Base-by-base conservation (phyloP, 1,140 invertebrate species). In the Megalonaias nervosa region DNA sequence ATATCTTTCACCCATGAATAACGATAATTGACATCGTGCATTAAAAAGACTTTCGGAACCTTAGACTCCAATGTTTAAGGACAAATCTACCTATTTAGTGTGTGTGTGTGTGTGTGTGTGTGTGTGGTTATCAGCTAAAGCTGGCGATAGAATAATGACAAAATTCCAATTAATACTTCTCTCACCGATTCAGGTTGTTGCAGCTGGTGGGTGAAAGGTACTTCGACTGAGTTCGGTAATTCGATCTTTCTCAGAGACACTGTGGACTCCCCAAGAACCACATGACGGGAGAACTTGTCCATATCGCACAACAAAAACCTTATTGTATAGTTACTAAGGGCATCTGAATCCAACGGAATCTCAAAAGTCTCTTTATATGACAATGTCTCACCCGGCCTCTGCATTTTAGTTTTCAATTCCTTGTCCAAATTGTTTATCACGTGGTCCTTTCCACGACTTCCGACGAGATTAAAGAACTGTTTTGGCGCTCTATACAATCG, bases 281-380 rank as follows among this genome's bases (percentile, higher is more conserved):
- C 92, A 83, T 93, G 85, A 48, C 85, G 93, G 48, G 92, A 91
- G 72, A 91, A 91, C 77, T 92, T 91, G 86, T 93, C 93, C 55
- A 92, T 92, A 21, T 92, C 90, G 82, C 93, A 94, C 48, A 94
- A 90, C 79, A 94, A 92, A 79, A 94, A 93, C 67, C 91, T 90
- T 13, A 94, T 83, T 5, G 92, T 76, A 60, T 79, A 82, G 19
- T 31, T 89, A 60, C 92, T 89, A 67, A 91, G 88, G 14, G 88
- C 77, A 57, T 78, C 76, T 16, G 48, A 88, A 26, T 94, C 93
- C 57, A 95, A 86, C 0, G 92, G 91, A 82, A 95, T 93, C 58
- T 94, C 88, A 86, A 95, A 95, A 72, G 94, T 93, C 85, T 95
- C 94, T 81, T 95, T 93, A 87, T 94, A 95, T 75, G 93, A 93